Base-by-base conservation (phyloP, 2,797 vertebrate genomes). In the Phalanger gymnotis region DNA sequence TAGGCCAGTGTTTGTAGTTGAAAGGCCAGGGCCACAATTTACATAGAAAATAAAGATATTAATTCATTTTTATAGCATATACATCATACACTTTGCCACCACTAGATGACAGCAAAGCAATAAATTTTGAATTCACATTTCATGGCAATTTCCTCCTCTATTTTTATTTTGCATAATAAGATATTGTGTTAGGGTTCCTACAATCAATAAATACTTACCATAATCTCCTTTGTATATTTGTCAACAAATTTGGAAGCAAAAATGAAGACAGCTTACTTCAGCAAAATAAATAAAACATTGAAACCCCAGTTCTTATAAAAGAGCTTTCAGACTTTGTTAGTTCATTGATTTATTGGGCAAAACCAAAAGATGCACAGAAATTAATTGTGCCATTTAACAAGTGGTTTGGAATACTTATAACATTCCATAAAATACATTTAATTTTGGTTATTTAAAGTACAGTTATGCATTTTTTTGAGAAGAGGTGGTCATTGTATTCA, bases 21-120 rank as follows among this genome's bases (percentile, higher is more conserved):
- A 97, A 97, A 96, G 55, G 57, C 89, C 91, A 97, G 28, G 66
- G 19, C 66, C 56, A 95, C 90, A 94, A 97, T 96, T 40, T 12
- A 91, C 93, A 22, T 90, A 95, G 94, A 96, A 98, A 98, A 97
- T 91, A 95, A 95, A 96, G 56, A 89, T 93, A 28, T 66, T 94
- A 66, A 47, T 19, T 95, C 90, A 40, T 90, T 95, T 94, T 94
- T 90, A 92, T 1, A 92, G 54, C 16, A 0, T 1, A 34, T 92
- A 40, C 34, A 94, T 92, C 25, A 66, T 96, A 40, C 22, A 47
- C 81, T 91, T 97, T 91, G 53, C 53, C 94, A 92, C 98, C 98
- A 98, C 98, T 98, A 98, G 98, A 94, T 98, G 98, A 55, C 98
- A 98, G 98, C 96, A 98, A 94, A 97, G 94, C 96, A 97, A 90